Conservation (phyloP, 2,888 invertebrate genomes). For the Zeuzera pyrina region DNA sequence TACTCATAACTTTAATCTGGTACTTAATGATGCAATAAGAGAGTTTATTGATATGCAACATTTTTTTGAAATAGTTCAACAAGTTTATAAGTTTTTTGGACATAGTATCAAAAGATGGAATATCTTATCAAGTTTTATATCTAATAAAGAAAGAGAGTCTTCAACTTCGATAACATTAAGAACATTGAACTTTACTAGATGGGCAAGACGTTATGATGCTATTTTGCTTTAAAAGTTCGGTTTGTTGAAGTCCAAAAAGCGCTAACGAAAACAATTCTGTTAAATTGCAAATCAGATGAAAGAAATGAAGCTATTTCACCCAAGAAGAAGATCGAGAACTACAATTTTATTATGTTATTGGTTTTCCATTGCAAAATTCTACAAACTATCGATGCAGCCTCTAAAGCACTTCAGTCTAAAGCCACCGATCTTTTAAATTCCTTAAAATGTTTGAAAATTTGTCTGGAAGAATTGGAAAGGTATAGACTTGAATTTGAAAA, state of each 20-base stretch:
- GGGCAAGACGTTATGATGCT: too few relatives aligned
- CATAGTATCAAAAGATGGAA: conserved; percentile 12
- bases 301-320: conserved; percentile 17
- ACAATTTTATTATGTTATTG: conserved; percentile 14
- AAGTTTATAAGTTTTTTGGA: conserved; percentile 8
- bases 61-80: conserved; percentile 9
- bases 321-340: conserved; percentile 17
- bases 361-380: conserved; percentile 8
- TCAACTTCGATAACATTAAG: conserved; percentile 10
- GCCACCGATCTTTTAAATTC: too few relatives aligned
- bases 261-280: too few relatives aligned
- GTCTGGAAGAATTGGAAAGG: too few relatives aligned
- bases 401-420: conserved; percentile 18
- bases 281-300: conserved; percentile 17
- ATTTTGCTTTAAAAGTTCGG: too few relatives aligned
- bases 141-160: conserved; percentile 10
- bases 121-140: conserved; percentile 13
- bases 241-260: too few relatives aligned
- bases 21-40: too few relatives aligned
- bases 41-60: conserved; percentile 6
- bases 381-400: conserved; percentile 12
- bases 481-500: conserved; percentile 16
- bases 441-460: too few relatives aligned
- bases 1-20: too few relatives aligned
- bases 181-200: too few relatives aligned